These are phyloP conservation scores for Drosophila prosaltans DNA, from an alignment of 1,140 invertebrate genomes.

Conservation along the genomic window DNA sequence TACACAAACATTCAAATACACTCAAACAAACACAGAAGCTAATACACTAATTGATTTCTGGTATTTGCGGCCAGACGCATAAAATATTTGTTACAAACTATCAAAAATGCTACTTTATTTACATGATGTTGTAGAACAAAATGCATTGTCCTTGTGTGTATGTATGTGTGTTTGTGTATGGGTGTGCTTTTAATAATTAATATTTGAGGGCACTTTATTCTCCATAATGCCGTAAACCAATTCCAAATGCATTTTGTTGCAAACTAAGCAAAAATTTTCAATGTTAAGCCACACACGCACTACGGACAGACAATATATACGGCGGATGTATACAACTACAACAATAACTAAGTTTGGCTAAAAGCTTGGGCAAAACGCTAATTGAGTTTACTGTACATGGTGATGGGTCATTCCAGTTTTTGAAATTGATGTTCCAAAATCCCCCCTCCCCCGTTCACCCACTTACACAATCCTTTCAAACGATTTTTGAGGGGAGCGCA, in stretches of 20 bases:
- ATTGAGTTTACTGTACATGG: slow-evolving; percentile 64
- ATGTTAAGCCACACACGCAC: slow-evolving; percentile 24
- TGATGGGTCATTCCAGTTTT: slow-evolving; percentile 20
- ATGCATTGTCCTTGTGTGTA: slow-evolving; percentile 14
- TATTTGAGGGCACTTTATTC: slow-evolving; percentile 35
- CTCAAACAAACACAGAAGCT: neutral
- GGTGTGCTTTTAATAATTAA: slow-evolving; percentile 58
- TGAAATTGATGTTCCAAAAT: slow-evolving; percentile 57
- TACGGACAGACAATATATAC: neutral
- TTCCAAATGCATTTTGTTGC: slow-evolving; percentile 56
- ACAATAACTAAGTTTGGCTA: slow-evolving; percentile 75
- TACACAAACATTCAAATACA: neutral
- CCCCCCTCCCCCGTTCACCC: neutral
- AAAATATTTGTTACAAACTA: slow-evolving; percentile 11
- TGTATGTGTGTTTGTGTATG: neutral
- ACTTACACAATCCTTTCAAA: neutral
- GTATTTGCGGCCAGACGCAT: slow-evolving; percentile 34
- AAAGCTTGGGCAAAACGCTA: slow-evolving; percentile 69
- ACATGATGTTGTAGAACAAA: slow-evolving; percentile 17
- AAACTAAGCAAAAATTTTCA: slow-evolving; percentile 27
- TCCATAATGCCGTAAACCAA: slow-evolving; percentile 28
- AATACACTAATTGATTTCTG: slow-evolving; percentile 58
- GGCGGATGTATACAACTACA: slow-evolving; percentile 16
- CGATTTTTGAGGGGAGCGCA: neutral
- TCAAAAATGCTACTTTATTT: slow-evolving; percentile 36